phyloP scores from a whole-genome alignment of 2,113 vertebrate species.

The Alces alces region DNA sequence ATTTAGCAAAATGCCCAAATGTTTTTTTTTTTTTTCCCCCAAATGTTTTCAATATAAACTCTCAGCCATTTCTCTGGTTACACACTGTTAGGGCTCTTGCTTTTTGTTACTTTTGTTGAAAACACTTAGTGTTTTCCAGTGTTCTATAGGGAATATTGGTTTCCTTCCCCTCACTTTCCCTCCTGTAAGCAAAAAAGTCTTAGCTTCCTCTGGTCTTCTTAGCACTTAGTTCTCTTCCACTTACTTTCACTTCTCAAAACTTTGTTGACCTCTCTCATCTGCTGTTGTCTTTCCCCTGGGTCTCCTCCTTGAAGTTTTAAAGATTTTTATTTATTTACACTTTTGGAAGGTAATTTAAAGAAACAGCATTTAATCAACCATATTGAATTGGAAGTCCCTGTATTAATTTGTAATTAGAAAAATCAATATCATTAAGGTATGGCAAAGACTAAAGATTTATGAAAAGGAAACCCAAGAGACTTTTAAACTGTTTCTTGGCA shows the following conservation, averaged over 20 bases:
- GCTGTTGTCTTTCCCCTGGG: not conserved
- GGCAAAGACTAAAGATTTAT: not conserved
- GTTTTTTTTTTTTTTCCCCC: not conserved
- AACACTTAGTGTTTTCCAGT: not conserved
- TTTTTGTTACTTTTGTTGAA: not conserved
- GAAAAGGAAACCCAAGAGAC: not conserved
- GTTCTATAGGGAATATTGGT: not conserved
- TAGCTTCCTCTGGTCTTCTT: not conserved
- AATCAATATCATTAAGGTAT: not conserved
- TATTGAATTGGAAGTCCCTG: not conserved
- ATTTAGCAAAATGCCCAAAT: not conserved
- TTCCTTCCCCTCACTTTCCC: not conserved
- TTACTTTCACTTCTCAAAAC: not conserved
- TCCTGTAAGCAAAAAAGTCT: not conserved
- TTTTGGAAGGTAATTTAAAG: slow-evolving; percentile 4
- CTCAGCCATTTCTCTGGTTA: not conserved
- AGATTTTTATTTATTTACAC: not conserved
- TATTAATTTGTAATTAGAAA: slow-evolving; percentile 31
- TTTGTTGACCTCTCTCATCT: not conserved
- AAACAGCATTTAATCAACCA: not conserved
- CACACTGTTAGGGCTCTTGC: not conserved
- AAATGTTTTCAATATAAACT: not conserved
- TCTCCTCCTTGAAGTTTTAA: not conserved
- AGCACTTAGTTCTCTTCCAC: not conserved
- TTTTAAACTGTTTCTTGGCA: not conserved